Base-by-base conservation (phyloP, 2,888 invertebrate genomes). In the Habrosyne pyritoides region DNA sequence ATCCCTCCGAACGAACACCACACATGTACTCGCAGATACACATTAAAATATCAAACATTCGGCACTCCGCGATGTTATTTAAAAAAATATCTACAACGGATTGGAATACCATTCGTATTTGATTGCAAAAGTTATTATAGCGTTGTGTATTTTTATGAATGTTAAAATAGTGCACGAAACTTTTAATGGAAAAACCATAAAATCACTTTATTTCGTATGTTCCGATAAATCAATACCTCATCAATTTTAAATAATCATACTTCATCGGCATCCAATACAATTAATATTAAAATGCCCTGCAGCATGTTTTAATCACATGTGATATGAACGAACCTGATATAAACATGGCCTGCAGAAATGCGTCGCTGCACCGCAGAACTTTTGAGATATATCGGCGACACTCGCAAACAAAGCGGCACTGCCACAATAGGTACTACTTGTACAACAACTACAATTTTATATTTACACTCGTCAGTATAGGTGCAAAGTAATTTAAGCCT, bases 331-430 rank as follows among this genome's bases (percentile, higher is more conserved):
- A 24, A 18, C 71, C 72, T 76, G 69, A 78, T 77, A 75, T 71
- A 71, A 69, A 71, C 65, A 64, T 60, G 62, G 65, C 59, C 62
- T 61, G 63, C 57, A 66, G 78, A 73, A 79, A 79, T 81, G 83
- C 81, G 81, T 81, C 78, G 79, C 75, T 79, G 83, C 81, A 81
- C 73, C 72, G 85, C 81, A 78, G 73, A 89, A 89, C 81, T 91
- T 89, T 87, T 75, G 78, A 86, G 85, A 89, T 90, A 90, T 91
- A 90, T 91, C 89, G 84, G 86, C 80, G 87, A 84, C 88, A 83
- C 77, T 83, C 76, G 79, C 87, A 85, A 86, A 90, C 89, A 90
- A 89, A 88, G 87, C 84, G 71, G 66, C 75, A 74, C 76, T 75
- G 73, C 81, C 81, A 88, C 87, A 89, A 89, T 86, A 83, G 84